Base-by-base conservation (phyloP, 2,113 vertebrate genomes). In the Atractosteus spatula region DNA sequence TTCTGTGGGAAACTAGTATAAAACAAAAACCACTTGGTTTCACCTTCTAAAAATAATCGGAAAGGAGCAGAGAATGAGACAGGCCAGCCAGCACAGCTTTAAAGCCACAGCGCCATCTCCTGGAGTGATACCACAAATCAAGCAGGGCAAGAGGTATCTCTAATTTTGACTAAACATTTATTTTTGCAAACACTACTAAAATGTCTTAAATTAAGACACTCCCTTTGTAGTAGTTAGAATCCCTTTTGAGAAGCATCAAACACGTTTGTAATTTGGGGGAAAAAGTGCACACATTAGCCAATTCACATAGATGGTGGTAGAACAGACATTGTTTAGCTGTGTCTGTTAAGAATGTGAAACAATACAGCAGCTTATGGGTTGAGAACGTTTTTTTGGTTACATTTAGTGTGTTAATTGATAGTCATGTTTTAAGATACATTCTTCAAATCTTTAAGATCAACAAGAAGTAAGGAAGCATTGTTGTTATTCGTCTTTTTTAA, bases 91-190 rank as follows among this genome's bases (percentile, higher is more conserved):
- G 44, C 2, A 67, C 65, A 71, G n/a, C 11, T 42, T 29, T 44
- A 42, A 63, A 54, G 45, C 66, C 62, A 79, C 64, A 80, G 63
- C 79, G 16, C 79, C 79, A 79, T 77, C 79, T 80, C 43, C 70
- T 81, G 82, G 78, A 73, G 29, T 45, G 45, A 70, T 29, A 6
- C 57, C 73, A 59, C 14, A 69, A 71, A 13, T 17, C 12, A 44
- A 44, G 11, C 43, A 17, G 47, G 41, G 11, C 4, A 59, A 59
- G n/a, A 59, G 57, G n/a, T 13, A 13, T 59, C 10, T 13, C 57
- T 59, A 13, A 3, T 59, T 59, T 29, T 59, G 3, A 59, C 13
- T 14, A 3, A 11, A 59, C 57, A n/a, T 5, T 17, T 59, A 13
- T 5, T 59, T 2, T 59, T 59, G n/a, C 47, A 51, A 10, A 51